phyloP scores from a whole-genome alignment of 2,888 invertebrate species.

The Liposcelis brunnea region DNA sequence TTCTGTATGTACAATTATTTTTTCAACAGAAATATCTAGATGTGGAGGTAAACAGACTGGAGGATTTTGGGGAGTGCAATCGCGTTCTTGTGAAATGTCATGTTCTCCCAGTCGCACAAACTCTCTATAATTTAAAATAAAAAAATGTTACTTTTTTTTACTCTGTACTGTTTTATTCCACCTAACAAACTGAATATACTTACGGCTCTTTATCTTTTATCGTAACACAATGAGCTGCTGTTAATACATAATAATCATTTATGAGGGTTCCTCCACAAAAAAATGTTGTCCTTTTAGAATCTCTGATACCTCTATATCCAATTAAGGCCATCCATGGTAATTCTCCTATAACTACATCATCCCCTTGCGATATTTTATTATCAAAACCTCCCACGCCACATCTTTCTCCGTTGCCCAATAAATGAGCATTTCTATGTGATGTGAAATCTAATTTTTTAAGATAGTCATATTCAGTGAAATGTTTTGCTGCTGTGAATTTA shows the following conservation, averaged over 20 bases:
- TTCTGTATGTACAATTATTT: slow-evolving; percentile 11
- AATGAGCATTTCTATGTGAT: too few relatives aligned
- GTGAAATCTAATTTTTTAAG: too few relatives aligned
- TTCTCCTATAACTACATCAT: slow-evolving; percentile 14
- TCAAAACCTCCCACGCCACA: slow-evolving; percentile 11
- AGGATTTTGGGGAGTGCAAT: slow-evolving; percentile 35
- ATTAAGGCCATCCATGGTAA: slow-evolving; percentile 17
- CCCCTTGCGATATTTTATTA: slow-evolving; percentile 13
- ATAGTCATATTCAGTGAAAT: too few relatives aligned
- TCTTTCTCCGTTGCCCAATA: slow-evolving; percentile 5
- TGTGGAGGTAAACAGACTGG: slow-evolving; percentile 16
- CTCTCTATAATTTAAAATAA: too few relatives aligned
- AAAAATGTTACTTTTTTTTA: too few relatives aligned
- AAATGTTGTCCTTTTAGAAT: too few relatives aligned
- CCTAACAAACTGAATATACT: too few relatives aligned
- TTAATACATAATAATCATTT: slow-evolving; percentile 12
- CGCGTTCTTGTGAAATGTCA: slow-evolving; percentile 38
- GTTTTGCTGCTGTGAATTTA: too few relatives aligned
- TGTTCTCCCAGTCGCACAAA: slow-evolving; percentile 47
- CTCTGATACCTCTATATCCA: slow-evolving; percentile 12
- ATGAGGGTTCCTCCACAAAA: slow-evolving; percentile 13
- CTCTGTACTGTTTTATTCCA: too few relatives aligned
- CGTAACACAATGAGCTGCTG: slow-evolving; percentile 13
- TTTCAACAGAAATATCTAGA: slow-evolving; percentile 13
- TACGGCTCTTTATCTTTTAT: slow-evolving; percentile 1